These are phyloP conservation scores for Noctua pronuba DNA, from an alignment of 2,888 invertebrate species.

Conservation along the genomic window DNA sequence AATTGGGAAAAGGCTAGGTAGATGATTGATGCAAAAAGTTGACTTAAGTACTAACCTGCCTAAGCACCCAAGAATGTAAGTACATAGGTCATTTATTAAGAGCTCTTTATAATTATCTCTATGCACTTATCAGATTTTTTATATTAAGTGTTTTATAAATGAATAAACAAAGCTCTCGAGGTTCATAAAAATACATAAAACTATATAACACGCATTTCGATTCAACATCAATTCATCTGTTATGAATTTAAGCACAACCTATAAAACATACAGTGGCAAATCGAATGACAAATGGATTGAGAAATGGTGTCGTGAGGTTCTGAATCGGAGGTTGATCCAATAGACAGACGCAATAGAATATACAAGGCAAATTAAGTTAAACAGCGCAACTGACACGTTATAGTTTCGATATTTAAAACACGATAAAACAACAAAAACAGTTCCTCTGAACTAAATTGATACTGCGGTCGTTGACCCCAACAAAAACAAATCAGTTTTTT, in stretches of 20 bases:
- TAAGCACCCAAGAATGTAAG: not conserved
- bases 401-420: not conserved
- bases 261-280: constrained; percentile 20
- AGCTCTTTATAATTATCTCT: not conserved
- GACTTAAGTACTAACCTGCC: not conserved
- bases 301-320: constrained; percentile 14
- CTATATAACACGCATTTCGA: not conserved
- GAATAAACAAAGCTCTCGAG: not conserved
- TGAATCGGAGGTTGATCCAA: not conserved
- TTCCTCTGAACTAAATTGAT: not conserved
- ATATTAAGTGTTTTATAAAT: not conserved
- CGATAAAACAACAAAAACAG: not conserved
- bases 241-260: not conserved
- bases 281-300: constrained; percentile 20
- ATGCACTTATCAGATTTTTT: not conserved
- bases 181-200: not conserved
- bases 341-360: not conserved
- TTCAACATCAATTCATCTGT: constrained; percentile 12
- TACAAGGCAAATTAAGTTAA: not conserved
- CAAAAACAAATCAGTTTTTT: not conserved
- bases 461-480: not conserved
- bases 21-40: not conserved
- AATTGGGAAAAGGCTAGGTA: too few relatives aligned
- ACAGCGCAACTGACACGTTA: not conserved
- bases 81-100: not conserved